Evolutionary conservation across 1,140 invertebrate species (phyloP).

Genomic region (Steinernema khuongi): DNA sequence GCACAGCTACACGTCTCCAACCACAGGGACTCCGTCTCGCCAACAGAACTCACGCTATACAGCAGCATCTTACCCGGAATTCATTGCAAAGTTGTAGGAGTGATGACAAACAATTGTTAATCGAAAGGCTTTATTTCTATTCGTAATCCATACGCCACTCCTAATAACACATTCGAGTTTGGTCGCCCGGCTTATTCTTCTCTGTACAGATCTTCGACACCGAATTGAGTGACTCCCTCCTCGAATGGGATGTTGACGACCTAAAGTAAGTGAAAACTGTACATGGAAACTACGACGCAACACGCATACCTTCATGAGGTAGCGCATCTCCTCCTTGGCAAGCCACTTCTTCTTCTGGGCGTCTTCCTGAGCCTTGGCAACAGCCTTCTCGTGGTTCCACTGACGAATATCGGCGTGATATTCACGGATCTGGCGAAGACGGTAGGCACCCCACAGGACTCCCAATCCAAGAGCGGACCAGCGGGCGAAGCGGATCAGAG

Average conservation of each 20-base stretch:
- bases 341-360: slow-evolving; percentile 55
- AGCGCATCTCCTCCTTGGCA: slow-evolving; percentile 54
- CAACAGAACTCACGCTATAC: too few relatives aligned
- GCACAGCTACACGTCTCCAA: too few relatives aligned
- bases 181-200: slow-evolving; percentile 48
- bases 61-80: too few relatives aligned
- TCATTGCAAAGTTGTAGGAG: too few relatives aligned
- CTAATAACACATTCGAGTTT: too few relatives aligned
- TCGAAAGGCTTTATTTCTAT: too few relatives aligned
- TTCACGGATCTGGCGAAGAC: slow-evolving; percentile 45
- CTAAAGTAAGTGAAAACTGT: slow-evolving; percentile 33
- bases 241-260: slow-evolving; percentile 54
- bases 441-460: slow-evolving; percentile 39
- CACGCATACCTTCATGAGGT: slow-evolving; percentile 50
- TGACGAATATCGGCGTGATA: slow-evolving; percentile 55
- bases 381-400: slow-evolving; percentile 53
- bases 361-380: slow-evolving; percentile 43
- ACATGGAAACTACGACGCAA: background rate
- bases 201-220: slow-evolving; percentile 50
- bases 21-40: too few relatives aligned
- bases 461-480: slow-evolving; percentile 53
- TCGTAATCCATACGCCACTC: too few relatives aligned
- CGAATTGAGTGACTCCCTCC: slow-evolving; percentile 51
- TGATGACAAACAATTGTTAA: too few relatives aligned
- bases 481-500: slow-evolving; percentile 48